Conservation (phyloP, 2,797 vertebrate genomes). For the Aeoliscus strigatus region DNA sequence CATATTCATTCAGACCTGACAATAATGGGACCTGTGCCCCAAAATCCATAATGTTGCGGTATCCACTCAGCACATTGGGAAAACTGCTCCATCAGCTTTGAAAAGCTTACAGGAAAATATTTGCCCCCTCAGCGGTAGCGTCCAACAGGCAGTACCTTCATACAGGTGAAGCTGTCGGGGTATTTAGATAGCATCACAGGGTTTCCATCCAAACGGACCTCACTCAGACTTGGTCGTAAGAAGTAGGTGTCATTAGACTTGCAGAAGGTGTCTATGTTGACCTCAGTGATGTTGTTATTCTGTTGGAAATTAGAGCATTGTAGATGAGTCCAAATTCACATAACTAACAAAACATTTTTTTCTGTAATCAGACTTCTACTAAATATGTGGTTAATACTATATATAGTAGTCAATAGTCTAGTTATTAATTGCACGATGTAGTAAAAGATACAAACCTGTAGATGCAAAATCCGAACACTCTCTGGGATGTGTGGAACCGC, state of each 20-base stretch:
- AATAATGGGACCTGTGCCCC: conserved; percentile 29
- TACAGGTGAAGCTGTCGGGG: conserved; percentile 90
- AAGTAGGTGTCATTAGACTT: conserved; percentile 88
- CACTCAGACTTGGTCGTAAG: conserved; percentile 82
- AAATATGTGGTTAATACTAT: too few relatives aligned
- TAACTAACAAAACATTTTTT: too few relatives aligned
- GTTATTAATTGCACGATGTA: not conserved
- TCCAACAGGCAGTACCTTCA: conserved; percentile 87
- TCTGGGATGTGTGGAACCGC: conserved; percentile 91
- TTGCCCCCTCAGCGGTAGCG: conserved; percentile 80
- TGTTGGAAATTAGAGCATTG: conserved; percentile 60
- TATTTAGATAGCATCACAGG: conserved; percentile 87
- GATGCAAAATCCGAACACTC: conserved; percentile 84
- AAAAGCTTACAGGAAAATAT: conserved; percentile 23
- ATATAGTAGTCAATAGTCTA: too few relatives aligned
- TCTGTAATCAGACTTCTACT: too few relatives aligned
- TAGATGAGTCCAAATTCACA: too few relatives aligned
- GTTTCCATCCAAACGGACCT: conserved; percentile 92
- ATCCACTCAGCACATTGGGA: conserved; percentile 19
- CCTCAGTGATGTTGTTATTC: conserved; percentile 93
- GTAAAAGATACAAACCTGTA: conserved; percentile 79
- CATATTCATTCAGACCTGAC: conserved; percentile 47
- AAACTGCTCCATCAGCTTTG: conserved; percentile 21
- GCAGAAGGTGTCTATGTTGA: conserved; percentile 91
- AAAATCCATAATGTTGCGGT: conserved; percentile 34